These are phyloP conservation scores for Phodopus roborovskii DNA, from an alignment of 2,113 vertebrate species.

Conservation along the genomic window DNA sequence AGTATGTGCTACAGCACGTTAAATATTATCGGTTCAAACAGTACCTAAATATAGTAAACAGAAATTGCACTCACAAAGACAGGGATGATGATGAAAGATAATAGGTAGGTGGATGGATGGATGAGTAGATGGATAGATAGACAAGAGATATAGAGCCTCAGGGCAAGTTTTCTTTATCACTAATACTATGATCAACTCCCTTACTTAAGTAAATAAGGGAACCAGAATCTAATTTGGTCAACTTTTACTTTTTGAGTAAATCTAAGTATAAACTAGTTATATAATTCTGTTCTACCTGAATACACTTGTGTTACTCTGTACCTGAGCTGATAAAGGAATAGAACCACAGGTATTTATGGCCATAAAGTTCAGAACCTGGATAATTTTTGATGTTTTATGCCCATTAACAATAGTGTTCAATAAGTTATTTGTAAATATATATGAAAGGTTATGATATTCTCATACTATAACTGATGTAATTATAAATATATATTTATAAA, in stretches of 20 bases:
- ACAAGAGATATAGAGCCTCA: neutral
- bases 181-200: neutral
- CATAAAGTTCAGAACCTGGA: neutral
- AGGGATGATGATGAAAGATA: neutral
- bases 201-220: neutral
- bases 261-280: neutral
- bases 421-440: neutral
- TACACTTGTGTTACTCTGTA: neutral
- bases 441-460: neutral
- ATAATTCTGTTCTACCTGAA: neutral
- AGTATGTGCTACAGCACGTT: neutral
- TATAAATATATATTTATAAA: conserved; percentile 9
- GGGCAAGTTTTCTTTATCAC: neutral
- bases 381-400: neutral
- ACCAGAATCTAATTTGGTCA: neutral
- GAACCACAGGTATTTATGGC: neutral
- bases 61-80: neutral
- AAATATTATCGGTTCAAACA: neutral
- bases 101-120: neutral
- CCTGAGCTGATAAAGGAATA: neutral
- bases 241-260: neutral
- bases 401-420: neutral
- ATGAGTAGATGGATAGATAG: neutral
- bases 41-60: neutral
- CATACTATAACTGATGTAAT: neutral